These are phyloP conservation scores for Orientallactaga bullata DNA, from an alignment of 2,113 vertebrate species.

Conservation along the genomic window DNA sequence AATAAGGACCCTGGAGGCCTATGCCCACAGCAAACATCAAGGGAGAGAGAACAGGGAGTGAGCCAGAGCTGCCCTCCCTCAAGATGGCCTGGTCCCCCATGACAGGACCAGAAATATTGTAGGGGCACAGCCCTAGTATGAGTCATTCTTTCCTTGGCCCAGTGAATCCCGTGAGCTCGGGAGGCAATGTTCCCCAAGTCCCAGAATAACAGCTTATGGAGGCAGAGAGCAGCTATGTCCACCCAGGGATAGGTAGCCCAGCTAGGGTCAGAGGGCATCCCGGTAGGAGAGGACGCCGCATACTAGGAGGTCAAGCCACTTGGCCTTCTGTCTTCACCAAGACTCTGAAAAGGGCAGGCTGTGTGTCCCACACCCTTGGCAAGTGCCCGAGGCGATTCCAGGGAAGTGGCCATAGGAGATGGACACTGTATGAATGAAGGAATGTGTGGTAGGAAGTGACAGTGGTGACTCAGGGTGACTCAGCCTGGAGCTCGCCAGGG, in stretches of 20 bases:
- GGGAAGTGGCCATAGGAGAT: slow-evolving; percentile 42
- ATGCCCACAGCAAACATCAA: too few relatives aligned
- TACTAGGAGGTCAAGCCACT: background rate
- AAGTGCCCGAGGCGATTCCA: background rate
- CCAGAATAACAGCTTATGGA: background rate
- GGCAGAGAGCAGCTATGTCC: background rate
- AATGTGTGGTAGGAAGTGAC: slow-evolving; percentile 74
- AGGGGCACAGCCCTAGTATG: background rate
- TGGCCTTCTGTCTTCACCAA: background rate
- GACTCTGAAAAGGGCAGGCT: background rate
- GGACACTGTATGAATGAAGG: slow-evolving; percentile 22
- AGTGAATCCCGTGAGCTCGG: background rate
- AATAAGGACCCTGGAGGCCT: too few relatives aligned
- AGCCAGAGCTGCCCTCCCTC: too few relatives aligned
- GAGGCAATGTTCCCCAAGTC: background rate
- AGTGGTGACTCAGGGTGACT: slow-evolving; percentile 76
- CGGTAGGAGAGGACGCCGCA: background rate
- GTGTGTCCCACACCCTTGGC: slow-evolving; percentile 15
- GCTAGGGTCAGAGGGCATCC: background rate
- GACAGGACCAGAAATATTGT: too few relatives aligned
- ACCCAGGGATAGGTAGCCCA: background rate
- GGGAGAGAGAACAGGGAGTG: background rate
- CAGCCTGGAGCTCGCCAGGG: slow-evolving; percentile 61
- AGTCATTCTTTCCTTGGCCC: background rate
- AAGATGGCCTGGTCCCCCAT: background rate